phyloP scores from a whole-genome alignment of 1,140 invertebrate species.

The Microplitis mediator region DNA sequence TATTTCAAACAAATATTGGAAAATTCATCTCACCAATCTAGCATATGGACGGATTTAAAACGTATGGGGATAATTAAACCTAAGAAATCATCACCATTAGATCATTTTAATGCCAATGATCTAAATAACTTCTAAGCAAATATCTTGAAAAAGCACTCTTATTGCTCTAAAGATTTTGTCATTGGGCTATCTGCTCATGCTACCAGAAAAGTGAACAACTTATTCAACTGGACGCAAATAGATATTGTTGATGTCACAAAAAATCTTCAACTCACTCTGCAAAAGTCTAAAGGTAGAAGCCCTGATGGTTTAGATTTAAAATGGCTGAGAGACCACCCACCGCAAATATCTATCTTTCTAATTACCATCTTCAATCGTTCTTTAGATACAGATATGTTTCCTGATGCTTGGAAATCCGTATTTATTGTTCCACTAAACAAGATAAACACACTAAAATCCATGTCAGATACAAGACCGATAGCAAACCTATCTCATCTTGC shows the following conservation, averaged over 20 bases:
- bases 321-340: not conserved
- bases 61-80: not conserved
- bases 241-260: not conserved
- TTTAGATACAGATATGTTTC: not conserved
- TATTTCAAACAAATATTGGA: too few species aligned
- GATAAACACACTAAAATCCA: not conserved
- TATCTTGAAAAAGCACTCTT: too few species aligned
- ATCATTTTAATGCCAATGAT: not conserved
- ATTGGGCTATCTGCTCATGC: not conserved
- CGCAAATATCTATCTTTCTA: not conserved
- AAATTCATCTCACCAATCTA: too few species aligned
- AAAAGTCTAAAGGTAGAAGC: not conserved
- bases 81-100: not conserved
- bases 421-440: conserved; percentile 4
- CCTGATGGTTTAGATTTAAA: not conserved
- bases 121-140: too few species aligned
- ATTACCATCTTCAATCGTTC: not conserved
- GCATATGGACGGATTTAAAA: not conserved
- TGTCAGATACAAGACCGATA: conserved; percentile 2
- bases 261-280: too few species aligned
- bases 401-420: not conserved
- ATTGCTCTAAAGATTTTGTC: not conserved
- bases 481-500: not conserved
- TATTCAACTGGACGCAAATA: not conserved
- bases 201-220: not conserved